phyloP scores from a whole-genome alignment of 64 coral and sea anemone species.

The Montipora capricornis region DNA sequence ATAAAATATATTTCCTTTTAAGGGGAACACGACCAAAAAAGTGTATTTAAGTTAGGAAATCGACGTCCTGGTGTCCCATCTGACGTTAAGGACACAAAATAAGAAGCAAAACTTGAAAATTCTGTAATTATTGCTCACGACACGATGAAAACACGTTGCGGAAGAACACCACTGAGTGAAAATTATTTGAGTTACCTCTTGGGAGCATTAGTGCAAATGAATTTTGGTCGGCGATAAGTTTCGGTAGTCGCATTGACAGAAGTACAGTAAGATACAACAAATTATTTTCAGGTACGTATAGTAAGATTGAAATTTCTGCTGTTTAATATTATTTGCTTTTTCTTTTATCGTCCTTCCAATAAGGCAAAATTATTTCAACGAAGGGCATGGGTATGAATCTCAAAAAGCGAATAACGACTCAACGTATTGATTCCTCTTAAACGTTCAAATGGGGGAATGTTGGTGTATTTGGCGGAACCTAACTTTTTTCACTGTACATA shows the following conservation, averaged over 20 bases:
- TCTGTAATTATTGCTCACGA: background rate
- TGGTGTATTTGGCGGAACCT: too few relatives aligned
- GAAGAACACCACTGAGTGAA: background rate
- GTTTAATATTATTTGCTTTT: background rate
- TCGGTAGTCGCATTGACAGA: background rate
- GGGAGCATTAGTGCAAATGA: background rate
- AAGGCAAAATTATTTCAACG: too few relatives aligned
- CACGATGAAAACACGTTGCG: constrained; percentile 1
- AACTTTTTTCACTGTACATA: too few relatives aligned
- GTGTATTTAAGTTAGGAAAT: too few relatives aligned
- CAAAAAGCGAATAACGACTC: too few relatives aligned
- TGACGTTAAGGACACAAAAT: background rate
- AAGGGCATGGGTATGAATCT: too few relatives aligned
- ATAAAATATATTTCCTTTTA: background rate
- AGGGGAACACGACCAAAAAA: background rate
- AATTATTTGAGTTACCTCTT: background rate
- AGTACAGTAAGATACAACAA: background rate
- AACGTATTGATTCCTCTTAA: too few relatives aligned
- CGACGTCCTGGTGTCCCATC: background rate
- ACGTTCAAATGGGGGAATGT: too few relatives aligned
- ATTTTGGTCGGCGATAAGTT: background rate
- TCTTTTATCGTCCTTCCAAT: background rate
- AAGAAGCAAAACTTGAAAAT: background rate
- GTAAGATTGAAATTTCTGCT: too few relatives aligned
- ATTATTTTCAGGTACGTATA: background rate